Percentiles rank a stretch among this genome's conserved stretches.
phyloP scores from a whole-genome alignment of 2,888 invertebrate genomes.

The Cephus pygmeus region DNA sequence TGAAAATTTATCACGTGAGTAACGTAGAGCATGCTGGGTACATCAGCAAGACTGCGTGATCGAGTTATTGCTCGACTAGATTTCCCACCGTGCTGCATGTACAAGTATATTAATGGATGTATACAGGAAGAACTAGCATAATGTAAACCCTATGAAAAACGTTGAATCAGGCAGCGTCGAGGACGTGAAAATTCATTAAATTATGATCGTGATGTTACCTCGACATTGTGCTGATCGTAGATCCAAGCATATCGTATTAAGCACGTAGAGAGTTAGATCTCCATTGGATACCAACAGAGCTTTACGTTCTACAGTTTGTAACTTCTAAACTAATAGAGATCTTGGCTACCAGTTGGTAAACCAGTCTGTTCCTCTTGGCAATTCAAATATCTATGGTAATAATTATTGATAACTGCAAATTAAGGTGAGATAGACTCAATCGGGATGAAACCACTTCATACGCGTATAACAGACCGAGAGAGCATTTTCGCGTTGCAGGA shows the following conservation, averaged over 20 bases:
- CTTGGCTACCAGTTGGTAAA: not conserved
- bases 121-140: not conserved
- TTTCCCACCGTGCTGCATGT: not conserved
- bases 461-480: not conserved
- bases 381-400: not conserved
- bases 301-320: not conserved
- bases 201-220: not conserved
- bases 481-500: not conserved
- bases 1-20: not conserved
- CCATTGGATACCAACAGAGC: not conserved
- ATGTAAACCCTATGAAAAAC: not conserved
- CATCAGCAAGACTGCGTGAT: not conserved
- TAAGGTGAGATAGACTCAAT: not conserved
- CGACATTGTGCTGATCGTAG: not conserved
- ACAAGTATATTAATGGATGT: not conserved
- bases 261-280: not conserved
- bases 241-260: not conserved
- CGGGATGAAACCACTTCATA: not conserved
- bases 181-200: not conserved
- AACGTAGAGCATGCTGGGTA: not conserved
- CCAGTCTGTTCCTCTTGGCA: not conserved
- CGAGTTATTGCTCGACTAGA: not conserved
- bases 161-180: not conserved
- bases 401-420: not conserved
- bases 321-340: not conserved